Evolutionary conservation across 1,140 invertebrate species (phyloP).

Genomic region (Theocolax elegans): DNA sequence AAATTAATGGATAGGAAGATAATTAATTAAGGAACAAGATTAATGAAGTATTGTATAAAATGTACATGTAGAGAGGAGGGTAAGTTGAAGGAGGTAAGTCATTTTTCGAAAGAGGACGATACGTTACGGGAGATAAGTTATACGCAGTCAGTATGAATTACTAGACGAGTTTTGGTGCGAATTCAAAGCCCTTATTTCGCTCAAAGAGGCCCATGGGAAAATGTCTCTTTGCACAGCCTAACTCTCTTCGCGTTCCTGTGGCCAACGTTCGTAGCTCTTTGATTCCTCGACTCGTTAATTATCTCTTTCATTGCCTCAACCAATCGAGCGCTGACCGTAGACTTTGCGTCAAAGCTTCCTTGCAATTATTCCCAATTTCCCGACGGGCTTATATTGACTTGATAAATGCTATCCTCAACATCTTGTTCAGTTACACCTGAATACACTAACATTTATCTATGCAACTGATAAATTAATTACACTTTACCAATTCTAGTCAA

Average conservation of each 20-base stretch:
- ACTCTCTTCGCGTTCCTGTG: too few species aligned
- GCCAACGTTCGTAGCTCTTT: conserved; percentile 5
- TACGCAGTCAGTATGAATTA: background rate
- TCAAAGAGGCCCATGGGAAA: conserved; percentile 2
- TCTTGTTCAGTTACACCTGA: background rate
- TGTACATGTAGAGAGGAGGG: too few species aligned
- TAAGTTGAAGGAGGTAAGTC: too few species aligned
- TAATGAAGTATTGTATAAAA: too few species aligned
- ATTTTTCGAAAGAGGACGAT: too few species aligned
- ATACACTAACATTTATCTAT: too few species aligned
- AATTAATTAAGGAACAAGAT: too few species aligned
- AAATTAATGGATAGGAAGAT: too few species aligned
- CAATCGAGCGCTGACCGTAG: conserved; percentile 5
- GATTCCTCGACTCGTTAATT: conserved; percentile 27
- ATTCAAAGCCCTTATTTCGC: conserved; percentile 26
- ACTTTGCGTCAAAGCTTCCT: background rate
- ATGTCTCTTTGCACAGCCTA: background rate
- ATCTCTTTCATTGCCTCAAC: conserved; percentile 14
- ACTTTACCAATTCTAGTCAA: too few species aligned
- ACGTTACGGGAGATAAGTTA: background rate
- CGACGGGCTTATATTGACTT: background rate
- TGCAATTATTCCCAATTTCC: conserved; percentile 30
- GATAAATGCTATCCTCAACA: background rate
- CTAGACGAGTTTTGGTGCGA: background rate
- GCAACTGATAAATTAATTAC: too few species aligned